A percentile compares a stretch with the other conserved stretches of the same genome.
These are phyloP conservation scores for Aphelenchoides besseyi DNA, from an alignment of 1,140 invertebrate species.

Conservation along the genomic window DNA sequence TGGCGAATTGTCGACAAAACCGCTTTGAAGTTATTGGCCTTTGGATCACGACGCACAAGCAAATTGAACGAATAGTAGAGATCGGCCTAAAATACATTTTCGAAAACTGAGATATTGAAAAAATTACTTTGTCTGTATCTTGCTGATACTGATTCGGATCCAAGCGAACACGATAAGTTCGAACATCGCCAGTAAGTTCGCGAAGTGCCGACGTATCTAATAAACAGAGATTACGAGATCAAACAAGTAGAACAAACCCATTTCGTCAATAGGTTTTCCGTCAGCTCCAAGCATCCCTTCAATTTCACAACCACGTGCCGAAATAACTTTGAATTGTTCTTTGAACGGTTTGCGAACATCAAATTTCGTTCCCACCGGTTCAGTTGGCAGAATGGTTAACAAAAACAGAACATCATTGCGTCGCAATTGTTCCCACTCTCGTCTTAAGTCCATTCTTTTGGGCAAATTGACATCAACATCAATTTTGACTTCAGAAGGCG, in stretches of 20 bases:
- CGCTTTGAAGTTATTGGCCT: slow-evolving; percentile 98
- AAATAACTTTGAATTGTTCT: slow-evolving; percentile 82
- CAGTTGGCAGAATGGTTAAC: slow-evolving; percentile 79
- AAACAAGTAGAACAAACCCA: slow-evolving; percentile 28
- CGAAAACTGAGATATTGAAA: not conserved
- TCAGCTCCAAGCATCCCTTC: slow-evolving; percentile 96
- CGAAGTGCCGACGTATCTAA: slow-evolving; percentile 72
- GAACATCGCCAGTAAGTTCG: slow-evolving; percentile 77
- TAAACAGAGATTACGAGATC: not conserved
- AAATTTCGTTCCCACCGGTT: slow-evolving; percentile 72
- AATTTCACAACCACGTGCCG: slow-evolving; percentile 93
- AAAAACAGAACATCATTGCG: slow-evolving; percentile 98
- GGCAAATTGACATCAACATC: slow-evolving; percentile 89
- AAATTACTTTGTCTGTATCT: slow-evolving; percentile 32
- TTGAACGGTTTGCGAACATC: slow-evolving; percentile 72
- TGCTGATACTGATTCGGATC: slow-evolving; percentile 84
- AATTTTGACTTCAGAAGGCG: slow-evolving; percentile 83
- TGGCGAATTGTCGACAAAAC: slow-evolving; percentile 96
- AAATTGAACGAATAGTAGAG: slow-evolving; percentile 97
- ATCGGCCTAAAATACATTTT: slow-evolving; percentile 67
- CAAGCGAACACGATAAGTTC: slow-evolving; percentile 87
- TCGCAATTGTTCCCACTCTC: slow-evolving; percentile 89
- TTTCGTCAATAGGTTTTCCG: slow-evolving; percentile 94
- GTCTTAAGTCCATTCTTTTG: slow-evolving; percentile 82
- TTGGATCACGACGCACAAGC: slow-evolving; percentile 91